Evolutionary conservation across 1,140 invertebrate species (phyloP), one percentile per base, ranked within the genome.

Genomic region (Planococcus citri): DNA sequence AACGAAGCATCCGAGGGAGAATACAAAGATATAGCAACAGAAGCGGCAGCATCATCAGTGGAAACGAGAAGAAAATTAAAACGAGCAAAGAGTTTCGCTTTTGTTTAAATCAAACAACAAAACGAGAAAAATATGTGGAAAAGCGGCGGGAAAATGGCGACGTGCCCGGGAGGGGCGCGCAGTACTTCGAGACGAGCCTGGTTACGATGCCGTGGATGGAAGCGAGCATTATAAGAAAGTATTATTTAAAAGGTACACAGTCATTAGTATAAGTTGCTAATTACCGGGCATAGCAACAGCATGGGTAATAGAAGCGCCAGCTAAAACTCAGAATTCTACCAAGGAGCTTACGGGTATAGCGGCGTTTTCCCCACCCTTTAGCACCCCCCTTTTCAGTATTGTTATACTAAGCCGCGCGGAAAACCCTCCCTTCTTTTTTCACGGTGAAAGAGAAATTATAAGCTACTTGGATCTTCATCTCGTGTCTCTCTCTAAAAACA

Each of bases 231-330:
- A 6, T 51, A 51, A 51, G 41, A 51, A 51, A 51, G 41, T 51
- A 51, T 51, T 51, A 51, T 51, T 51, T 51, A 51, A 51, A 51
- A 51, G 41, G 41, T 51, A 51, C 41, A 51, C 41, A 51, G 41
- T 51, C 41, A 51, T 51, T 51, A 51, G 41, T 51, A 51, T 51
- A 51, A 51, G 41, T 51, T 51, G 41, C 41, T 51, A 51, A 51
- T 51, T 51, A 51, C 41, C 41, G 41, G 41, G 41, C 12, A 51
- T 51, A 51, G 41, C 41, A 51, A 51, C 41, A 51, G 41, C 41
- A 20, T 51, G 41, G 41, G 29, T 17, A 51, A 51, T 20, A 17
- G n/a, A 51, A 51, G 41, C 41, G 4, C 33, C 33, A 14, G 41
- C 29, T 9, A 2, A 51, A 51, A 9, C 4, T 51, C 6, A 51